Conservation (phyloP, 1,140 invertebrate genomes). For the Drosophila kohkoa region DNA sequence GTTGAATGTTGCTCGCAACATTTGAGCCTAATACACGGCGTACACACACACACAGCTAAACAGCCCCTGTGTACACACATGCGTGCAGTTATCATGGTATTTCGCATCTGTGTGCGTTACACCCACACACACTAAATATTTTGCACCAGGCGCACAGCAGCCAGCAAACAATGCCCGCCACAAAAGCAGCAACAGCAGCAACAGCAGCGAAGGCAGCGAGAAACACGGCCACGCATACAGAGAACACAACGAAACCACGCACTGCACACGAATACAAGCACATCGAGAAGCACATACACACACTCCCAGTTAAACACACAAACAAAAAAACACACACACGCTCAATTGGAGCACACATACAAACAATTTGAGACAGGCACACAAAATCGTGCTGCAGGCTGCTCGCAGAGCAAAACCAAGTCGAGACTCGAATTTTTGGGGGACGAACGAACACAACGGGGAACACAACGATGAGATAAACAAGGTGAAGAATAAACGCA, state of each 20-base stretch:
- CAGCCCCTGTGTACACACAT: neutral
- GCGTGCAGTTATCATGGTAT: slow-evolving; percentile 20
- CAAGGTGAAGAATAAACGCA: slow-evolving; percentile 49
- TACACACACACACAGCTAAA: slow-evolving; percentile 10
- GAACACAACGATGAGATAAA: slow-evolving; percentile 58
- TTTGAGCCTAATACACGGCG: slow-evolving; percentile 9
- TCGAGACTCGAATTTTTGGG: slow-evolving; percentile 8
- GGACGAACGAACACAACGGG: slow-evolving; percentile 35
- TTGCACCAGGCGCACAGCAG: slow-evolving; percentile 70
- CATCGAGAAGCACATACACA: slow-evolving; percentile 20
- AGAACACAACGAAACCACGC: slow-evolving; percentile 32
- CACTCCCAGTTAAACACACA: neutral
- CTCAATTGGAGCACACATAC: slow-evolving; percentile 19
- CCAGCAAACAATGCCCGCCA: slow-evolving; percentile 8
- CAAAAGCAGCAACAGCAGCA: slow-evolving; percentile 18
- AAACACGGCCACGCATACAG: too few relatives aligned
- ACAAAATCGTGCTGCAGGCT: slow-evolving; percentile 63
- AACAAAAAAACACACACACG: slow-evolving; percentile 15
- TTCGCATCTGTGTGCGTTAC: slow-evolving; percentile 60
- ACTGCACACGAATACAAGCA: slow-evolving; percentile 35
- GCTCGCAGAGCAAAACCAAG: slow-evolving; percentile 22
- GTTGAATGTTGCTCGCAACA: slow-evolving; percentile 67
- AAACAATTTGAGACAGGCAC: slow-evolving; percentile 44
- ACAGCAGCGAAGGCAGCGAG: slow-evolving; percentile 24
- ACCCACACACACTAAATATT: slow-evolving; percentile 72